Evolutionary conservation across 1,140 invertebrate genomes (phyloP).

Genomic region (Drosophila fuyamai): DNA sequence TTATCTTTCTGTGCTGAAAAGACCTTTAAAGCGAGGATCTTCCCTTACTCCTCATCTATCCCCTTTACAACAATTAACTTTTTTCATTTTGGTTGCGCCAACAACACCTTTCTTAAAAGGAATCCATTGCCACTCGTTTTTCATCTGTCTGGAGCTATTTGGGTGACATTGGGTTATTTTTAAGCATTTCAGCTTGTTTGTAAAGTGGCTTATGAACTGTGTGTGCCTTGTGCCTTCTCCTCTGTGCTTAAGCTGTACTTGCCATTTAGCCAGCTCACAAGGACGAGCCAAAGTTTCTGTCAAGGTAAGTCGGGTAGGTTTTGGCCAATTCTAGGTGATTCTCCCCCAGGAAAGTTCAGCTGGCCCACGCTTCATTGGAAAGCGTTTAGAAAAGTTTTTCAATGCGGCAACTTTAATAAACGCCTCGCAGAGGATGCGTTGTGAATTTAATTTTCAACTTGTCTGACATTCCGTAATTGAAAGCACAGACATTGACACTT

Average conservation of each 20-base stretch:
- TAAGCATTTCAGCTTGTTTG: conserved; percentile 66
- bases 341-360: conserved; percentile 3
- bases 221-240: conserved; percentile 11
- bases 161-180: conserved; percentile 20
- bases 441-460: conserved; percentile 81
- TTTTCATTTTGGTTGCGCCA: background rate
- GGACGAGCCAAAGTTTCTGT: conserved; percentile 41
- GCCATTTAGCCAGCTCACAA: conserved; percentile 59
- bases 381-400: conserved; percentile 63
- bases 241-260: conserved; percentile 62
- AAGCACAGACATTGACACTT: conserved; percentile 81
- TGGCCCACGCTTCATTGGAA: conserved; percentile 60
- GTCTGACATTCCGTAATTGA: conserved; percentile 80
- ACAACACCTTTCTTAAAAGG: background rate
- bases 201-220: conserved; percentile 69
- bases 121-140: background rate
- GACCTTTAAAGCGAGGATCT: background rate
- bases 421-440: conserved; percentile 36
- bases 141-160: conserved; percentile 36
- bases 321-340: conserved; percentile 48
- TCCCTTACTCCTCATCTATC: background rate
- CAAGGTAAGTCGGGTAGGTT: conserved; percentile 22
- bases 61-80: background rate
- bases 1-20: no score
- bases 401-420: conserved; percentile 62